Evolutionary conservation across 2,797 vertebrate species (phyloP), one percentile per base, ranked within the genome.

Genomic region (Rhyacichthys aspro): DNA sequence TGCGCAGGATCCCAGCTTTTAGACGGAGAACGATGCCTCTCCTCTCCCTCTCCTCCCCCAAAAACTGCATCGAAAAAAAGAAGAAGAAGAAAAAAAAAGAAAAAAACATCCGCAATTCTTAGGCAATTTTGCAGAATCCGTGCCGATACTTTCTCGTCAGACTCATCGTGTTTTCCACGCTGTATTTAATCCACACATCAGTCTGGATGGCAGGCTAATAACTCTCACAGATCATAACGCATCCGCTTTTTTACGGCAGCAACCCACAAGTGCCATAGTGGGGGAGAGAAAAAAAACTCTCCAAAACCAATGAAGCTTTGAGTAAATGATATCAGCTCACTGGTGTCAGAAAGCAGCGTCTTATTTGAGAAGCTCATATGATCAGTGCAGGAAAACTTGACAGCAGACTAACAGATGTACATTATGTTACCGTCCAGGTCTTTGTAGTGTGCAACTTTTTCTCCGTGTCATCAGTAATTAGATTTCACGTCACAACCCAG

Each of bases 401-500:
- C 32, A 45, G 50, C 45, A 67, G 60, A 80, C 3, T 52, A 70
- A 54, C 63, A 65, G 76, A 82, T 70, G 62, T 28, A 37, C 55
- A 48, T 32, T 67, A 56, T 56, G 53, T 64, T 55, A 64, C 42
- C 48, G 69, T 82, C 71, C 71, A 53, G 59, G 67, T 81, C 66
- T 61, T 64, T 74, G 32, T 63, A 43, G 53, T 74, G 67, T 60
- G 43, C 7, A 91, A 92, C 89, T 91, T 93, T 53, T 89, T 88
- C 69, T 72, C 73, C 63, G 63, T 78, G 74, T 79, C 71, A 57
- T 52, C 42, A 1, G 63, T 65, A 67, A 96, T 96, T 96, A 93
- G 91, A 92, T 96, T 96, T 95, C 94, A 93, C 93, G 93, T 95
- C 96, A 96, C 95, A 97, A 91, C 90, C 92, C 94, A 93, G 95